Conservation (phyloP, 2,888 invertebrate species). For the Pachymerium ferrugineum region DNA sequence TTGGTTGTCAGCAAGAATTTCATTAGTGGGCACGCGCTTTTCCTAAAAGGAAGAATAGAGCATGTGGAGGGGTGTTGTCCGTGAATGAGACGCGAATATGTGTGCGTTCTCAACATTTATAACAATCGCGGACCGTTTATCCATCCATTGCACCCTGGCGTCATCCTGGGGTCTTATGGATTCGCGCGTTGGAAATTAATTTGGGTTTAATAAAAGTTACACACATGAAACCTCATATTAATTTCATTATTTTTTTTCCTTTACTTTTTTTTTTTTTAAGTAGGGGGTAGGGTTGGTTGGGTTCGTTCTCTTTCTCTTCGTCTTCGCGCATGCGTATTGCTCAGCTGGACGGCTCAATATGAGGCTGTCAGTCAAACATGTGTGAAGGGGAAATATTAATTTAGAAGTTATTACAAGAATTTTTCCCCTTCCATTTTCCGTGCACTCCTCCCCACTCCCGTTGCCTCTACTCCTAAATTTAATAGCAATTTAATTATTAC, state of each 20-base stretch:
- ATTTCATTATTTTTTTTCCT: slow-evolving; percentile 31
- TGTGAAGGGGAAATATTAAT: slow-evolving; percentile 34
- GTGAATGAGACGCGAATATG: slow-evolving; percentile 30
- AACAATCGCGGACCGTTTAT: slow-evolving; percentile 31
- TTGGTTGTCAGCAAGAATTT: slow-evolving; percentile 35
- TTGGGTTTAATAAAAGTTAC: slow-evolving; percentile 32
- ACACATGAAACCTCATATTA: slow-evolving; percentile 33
- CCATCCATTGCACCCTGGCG: slow-evolving; percentile 21
- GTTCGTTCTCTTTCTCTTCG: background rate
- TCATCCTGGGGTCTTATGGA: slow-evolving; percentile 22
- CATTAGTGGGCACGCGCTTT: slow-evolving; percentile 33
- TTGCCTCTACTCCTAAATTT: slow-evolving; percentile 28
- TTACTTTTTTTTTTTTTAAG: background rate
- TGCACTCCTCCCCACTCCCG: background rate
- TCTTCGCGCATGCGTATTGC: slow-evolving; percentile 14
- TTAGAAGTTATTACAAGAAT: slow-evolving; percentile 34
- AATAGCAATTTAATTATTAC: slow-evolving; percentile 34
- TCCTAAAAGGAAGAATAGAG: slow-evolving; percentile 22
- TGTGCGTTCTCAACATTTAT: slow-evolving; percentile 31
- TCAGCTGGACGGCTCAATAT: slow-evolving; percentile 33
- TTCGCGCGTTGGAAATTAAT: slow-evolving; percentile 29
- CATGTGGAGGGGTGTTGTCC: slow-evolving; percentile 2
- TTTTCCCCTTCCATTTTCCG: slow-evolving; percentile 28
- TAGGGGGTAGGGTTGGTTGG: background rate
- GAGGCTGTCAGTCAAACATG: slow-evolving; percentile 32